Conservation (phyloP, 1,140 invertebrate genomes). For the Ericerus pela region DNA sequence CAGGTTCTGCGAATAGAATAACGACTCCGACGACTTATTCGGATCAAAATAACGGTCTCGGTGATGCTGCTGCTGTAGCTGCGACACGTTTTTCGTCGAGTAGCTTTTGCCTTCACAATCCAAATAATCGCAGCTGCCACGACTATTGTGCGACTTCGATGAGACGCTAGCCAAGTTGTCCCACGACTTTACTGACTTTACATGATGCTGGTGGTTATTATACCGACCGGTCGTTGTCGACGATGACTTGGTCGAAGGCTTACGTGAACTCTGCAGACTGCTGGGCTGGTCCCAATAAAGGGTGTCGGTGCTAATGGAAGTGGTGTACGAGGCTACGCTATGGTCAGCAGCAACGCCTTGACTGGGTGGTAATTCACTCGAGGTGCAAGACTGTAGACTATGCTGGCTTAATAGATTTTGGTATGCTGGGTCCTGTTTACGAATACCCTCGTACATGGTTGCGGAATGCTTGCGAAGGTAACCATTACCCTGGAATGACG, state of each 20-base stretch:
- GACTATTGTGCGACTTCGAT: constrained; percentile 66
- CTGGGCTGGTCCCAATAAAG: constrained; percentile 51
- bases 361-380: constrained; percentile 40
- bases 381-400: constrained; percentile 62
- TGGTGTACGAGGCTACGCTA: constrained; percentile 59
- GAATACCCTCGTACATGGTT: not conserved
- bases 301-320: constrained; percentile 66
- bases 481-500: not conserved
- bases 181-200: constrained; percentile 66
- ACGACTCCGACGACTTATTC: constrained; percentile 62
- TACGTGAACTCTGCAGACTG: constrained; percentile 12
- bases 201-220: constrained; percentile 33
- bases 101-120: constrained; percentile 20
- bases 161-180: constrained; percentile 68
- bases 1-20: constrained; percentile 43
- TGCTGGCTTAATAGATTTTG: constrained; percentile 44
- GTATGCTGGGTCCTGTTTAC: not conserved
- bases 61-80: not conserved
- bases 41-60: constrained; percentile 24
- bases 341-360: constrained; percentile 33
- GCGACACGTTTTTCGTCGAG: constrained; percentile 11
- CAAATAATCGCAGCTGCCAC: constrained; percentile 58
- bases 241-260: constrained; percentile 24
- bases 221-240: constrained; percentile 16
- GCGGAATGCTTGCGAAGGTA: not conserved